A percentile compares a stretch with the other conserved stretches of the same genome.
Conservation (phyloP, 2,113 vertebrate genomes). For the Cottus gobio region DNA sequence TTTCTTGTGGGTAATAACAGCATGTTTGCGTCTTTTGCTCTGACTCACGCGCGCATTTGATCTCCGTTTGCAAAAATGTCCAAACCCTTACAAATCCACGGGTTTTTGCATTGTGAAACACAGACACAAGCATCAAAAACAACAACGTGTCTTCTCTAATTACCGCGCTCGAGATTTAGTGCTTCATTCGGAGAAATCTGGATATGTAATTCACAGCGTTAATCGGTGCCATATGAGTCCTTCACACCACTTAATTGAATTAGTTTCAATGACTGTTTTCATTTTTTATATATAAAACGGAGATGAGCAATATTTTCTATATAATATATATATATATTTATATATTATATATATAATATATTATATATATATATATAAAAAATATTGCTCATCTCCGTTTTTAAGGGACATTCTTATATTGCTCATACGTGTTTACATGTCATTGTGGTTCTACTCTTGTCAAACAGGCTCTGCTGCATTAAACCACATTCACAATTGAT, state of each 20-base stretch:
- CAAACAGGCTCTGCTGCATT: neutral
- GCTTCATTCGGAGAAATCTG: slow-evolving; percentile 24
- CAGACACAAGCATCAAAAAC: slow-evolving; percentile 17
- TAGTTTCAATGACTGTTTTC: slow-evolving; percentile 44
- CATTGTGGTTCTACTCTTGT: neutral
- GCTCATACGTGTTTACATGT: neutral
- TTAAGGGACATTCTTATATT: neutral
- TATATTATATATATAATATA: neutral
- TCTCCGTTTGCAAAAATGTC: neutral
- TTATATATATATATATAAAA: neutral
- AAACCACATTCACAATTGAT: neutral
- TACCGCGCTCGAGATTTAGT: slow-evolving; percentile 30
- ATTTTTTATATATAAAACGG: slow-evolving; percentile 14
- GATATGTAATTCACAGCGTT: slow-evolving; percentile 37
- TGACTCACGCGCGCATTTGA: slow-evolving; percentile 41
- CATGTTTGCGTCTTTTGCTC: slow-evolving; percentile 29
- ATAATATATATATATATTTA: neutral
- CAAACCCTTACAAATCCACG: slow-evolving; percentile 4
- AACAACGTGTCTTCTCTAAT: slow-evolving; percentile 40
- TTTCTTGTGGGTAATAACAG: slow-evolving; percentile 28
- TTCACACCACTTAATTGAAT: slow-evolving; percentile 37
- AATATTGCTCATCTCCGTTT: slow-evolving; percentile 12
- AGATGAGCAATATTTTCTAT: too few species aligned
- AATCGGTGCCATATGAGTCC: slow-evolving; percentile 37
- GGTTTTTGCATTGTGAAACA: slow-evolving; percentile 27